Evolutionary conservation across 1,140 invertebrate species (phyloP).

Genomic region (Ptiloglossa arizonensis): DNA sequence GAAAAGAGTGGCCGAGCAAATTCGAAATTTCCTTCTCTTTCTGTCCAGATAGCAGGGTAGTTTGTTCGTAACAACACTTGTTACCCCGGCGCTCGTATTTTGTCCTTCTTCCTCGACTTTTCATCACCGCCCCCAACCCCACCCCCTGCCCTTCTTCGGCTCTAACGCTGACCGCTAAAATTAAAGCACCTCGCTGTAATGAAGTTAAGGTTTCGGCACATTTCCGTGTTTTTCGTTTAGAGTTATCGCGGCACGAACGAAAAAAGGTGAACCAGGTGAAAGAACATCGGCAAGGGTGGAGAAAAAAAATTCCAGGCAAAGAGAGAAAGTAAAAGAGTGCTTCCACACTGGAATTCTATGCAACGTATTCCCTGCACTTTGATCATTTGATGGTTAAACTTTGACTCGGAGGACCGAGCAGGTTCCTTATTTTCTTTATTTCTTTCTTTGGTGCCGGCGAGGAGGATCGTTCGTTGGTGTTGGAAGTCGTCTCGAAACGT

Average conservation of each 20-base stretch:
- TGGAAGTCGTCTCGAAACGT: no score
- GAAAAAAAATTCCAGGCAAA: not conserved
- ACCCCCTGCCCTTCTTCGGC: not conserved
- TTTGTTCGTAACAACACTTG: constrained; percentile 40
- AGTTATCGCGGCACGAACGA: not conserved
- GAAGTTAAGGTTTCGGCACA: constrained; percentile 61
- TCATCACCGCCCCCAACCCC: no score
- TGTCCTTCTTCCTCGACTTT: constrained; percentile 25
- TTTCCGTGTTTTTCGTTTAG: constrained; percentile 46
- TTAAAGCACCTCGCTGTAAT: constrained; percentile 62
- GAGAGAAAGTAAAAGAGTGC: not conserved
- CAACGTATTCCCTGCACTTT: not conserved
- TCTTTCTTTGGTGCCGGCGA: not conserved
- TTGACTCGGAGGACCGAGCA: constrained; percentile 55
- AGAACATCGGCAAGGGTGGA: not conserved
- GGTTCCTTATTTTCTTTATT: constrained; percentile 3
- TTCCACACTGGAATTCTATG: constrained; percentile 13
- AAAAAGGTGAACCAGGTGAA: constrained; percentile 8
- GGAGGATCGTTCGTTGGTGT: no score
- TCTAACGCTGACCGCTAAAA: constrained; percentile 47
- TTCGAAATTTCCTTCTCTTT: constrained; percentile 21
- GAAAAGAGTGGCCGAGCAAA: not conserved
- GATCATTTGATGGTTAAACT: constrained; percentile 36
- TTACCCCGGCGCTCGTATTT: constrained; percentile 24
- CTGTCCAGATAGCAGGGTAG: not conserved